Base-by-base conservation (phyloP, 1,140 invertebrate species). In the Sitophilus oryzae region DNA sequence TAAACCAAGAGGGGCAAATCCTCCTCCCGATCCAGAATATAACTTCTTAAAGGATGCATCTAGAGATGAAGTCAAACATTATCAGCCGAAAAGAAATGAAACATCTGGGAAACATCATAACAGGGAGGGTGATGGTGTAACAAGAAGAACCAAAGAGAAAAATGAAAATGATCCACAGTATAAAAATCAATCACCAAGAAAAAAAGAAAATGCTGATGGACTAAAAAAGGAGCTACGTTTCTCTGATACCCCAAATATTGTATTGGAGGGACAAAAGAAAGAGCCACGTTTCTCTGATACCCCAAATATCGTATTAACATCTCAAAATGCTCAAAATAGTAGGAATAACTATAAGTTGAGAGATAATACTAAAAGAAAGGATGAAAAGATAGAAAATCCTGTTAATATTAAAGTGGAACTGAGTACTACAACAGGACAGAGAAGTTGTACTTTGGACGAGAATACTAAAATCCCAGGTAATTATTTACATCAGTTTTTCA, bases 341-440 rank as follows among this genome's bases (percentile, higher is more conserved):
- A 37, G 36, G 34, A 1, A 34, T 18, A 30, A 19, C 16, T 49
- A 36, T 19, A 50, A 37, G 40, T n/a, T 35, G 16, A 18, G 43
- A 1, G 42, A 23, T 20, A 38, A 21, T 1, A 23, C 41, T 44
- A 52, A 23, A 8, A 14, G 37, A 52, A 45, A 36, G 19, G 22
- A 30, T 36, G 51, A 58, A 20, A 44, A 34, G 38, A 48, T 60
- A 14, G 49, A 56, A 20, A 61, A 59, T 48, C 62, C 57, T 20
- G 35, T 61, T 11, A 64, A 64, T 48, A 61, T 64, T 19, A 53
- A 57, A 44, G 48, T 64, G n/a, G 44, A 61, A 36, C 42, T 64
- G 14, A 58, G 44, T 19, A 57, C 56, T 34, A 55, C 54, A n/a
- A 61, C 59, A 22, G 62, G 62, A 6, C 44, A 55, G 37, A 54